phyloP scores from a whole-genome alignment of 1,140 invertebrate species.

The Pectinophora gossypiella region DNA sequence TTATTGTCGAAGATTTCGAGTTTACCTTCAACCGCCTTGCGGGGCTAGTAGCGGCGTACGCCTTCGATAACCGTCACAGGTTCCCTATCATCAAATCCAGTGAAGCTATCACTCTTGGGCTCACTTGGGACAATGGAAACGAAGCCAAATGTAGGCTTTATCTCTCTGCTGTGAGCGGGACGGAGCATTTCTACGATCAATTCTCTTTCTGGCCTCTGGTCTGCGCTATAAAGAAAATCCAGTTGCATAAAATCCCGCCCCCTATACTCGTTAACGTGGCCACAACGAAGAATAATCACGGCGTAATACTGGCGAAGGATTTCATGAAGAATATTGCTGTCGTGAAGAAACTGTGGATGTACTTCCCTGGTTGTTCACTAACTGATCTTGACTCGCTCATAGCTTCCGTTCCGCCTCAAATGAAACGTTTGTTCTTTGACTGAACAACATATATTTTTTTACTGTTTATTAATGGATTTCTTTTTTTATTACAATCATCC shows the following conservation, averaged over 20 bases:
- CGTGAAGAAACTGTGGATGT: slow-evolving; percentile 25
- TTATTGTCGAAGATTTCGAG: slow-evolving; percentile 30
- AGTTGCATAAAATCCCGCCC: slow-evolving; percentile 39
- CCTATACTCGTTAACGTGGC: slow-evolving; percentile 42
- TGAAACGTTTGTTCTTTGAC: too few species aligned
- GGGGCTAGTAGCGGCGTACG: slow-evolving; percentile 43
- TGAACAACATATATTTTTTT: too few species aligned
- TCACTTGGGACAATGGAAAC: slow-evolving; percentile 37
- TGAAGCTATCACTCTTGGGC: slow-evolving; percentile 36
- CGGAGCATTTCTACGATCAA: slow-evolving; percentile 42
- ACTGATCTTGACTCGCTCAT: slow-evolving; percentile 16
- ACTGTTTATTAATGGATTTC: too few species aligned
- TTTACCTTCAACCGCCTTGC: slow-evolving; percentile 45
- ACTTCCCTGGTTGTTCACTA: slow-evolving; percentile 22
- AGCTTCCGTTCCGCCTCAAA: slow-evolving; percentile 5
- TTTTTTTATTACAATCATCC: too few species aligned
- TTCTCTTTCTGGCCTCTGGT: slow-evolving; percentile 48
- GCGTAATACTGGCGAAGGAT: slow-evolving; percentile 24
- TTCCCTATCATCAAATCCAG: slow-evolving; percentile 29
- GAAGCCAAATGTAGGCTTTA: slow-evolving; percentile 29
- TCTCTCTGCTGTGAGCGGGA: slow-evolving; percentile 41
- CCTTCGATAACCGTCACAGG: slow-evolving; percentile 33
- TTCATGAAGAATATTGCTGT: slow-evolving; percentile 22
- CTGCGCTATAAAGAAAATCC: slow-evolving; percentile 43
- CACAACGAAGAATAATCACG: slow-evolving; percentile 39